Conservation (phyloP, 2,113 vertebrate species). For the Clarias magur region DNA sequence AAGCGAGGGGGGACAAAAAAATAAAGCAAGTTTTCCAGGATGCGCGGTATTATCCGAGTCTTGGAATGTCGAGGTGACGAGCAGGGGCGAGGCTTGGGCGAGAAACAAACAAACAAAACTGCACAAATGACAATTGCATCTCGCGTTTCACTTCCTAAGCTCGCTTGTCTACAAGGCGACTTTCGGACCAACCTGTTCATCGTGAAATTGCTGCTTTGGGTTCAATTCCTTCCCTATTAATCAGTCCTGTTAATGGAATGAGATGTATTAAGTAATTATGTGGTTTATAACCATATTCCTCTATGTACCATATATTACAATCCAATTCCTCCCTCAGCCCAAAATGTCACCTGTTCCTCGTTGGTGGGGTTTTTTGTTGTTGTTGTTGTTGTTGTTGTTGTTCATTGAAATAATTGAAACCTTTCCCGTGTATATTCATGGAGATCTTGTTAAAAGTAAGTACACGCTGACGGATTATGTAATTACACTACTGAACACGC, state of each 20-base stretch:
- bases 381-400: too few species aligned
- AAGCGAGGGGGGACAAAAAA: too few species aligned
- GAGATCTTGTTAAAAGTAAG: too few species aligned
- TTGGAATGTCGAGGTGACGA: background rate
- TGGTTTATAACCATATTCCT: too few species aligned
- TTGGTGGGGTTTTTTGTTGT: too few species aligned
- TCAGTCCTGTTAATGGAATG: background rate
- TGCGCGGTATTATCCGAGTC: background rate
- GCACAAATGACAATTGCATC: background rate
- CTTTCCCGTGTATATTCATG: background rate
- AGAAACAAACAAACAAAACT: background rate
- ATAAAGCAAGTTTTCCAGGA: too few species aligned
- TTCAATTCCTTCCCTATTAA: background rate
- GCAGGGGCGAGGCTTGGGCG: background rate
- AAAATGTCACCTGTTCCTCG: background rate
- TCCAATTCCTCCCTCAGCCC: too few species aligned
- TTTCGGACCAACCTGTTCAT: background rate
- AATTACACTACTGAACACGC: too few species aligned
- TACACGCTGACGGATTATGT: too few species aligned
- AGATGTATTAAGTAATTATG: background rate
- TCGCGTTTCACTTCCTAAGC: background rate
- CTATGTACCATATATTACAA: too few species aligned
- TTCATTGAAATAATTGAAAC: too few species aligned
- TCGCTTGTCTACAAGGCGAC: background rate
- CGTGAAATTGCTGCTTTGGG: background rate